These are phyloP conservation scores for Berghia stephanieae DNA, from an alignment of 1,140 invertebrate species.

Conservation along the genomic window DNA sequence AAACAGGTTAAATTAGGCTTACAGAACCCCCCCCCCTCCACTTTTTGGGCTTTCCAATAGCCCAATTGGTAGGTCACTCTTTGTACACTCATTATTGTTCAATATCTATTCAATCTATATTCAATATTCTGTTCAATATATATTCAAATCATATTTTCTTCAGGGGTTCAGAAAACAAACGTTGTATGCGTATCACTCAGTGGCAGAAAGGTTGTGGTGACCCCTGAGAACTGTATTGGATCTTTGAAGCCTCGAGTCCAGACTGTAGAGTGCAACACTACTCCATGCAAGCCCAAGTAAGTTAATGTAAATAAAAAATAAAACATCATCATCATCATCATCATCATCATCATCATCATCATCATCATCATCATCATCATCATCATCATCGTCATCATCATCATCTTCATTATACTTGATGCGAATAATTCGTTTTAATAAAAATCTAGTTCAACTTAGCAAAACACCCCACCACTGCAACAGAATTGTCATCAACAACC, in stretches of 20 bases:
- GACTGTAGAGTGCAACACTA: conserved; percentile 75
- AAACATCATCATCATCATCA: not conserved
- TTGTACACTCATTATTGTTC: too few species aligned
- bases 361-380: conserved; percentile 5
- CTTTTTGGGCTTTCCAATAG: not conserved
- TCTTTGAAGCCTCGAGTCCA: conserved; percentile 72
- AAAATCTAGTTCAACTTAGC: too few species aligned
- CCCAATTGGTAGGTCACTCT: not conserved
- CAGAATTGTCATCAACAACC: too few species aligned
- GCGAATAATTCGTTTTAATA: too few species aligned
- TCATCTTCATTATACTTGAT: not conserved
- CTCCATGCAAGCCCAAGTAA: conserved; percentile 72
- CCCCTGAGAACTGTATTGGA: conserved; percentile 74
- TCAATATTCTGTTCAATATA: not conserved
- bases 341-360: conserved; percentile 14
- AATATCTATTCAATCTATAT: not conserved
- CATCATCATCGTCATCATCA: not conserved
- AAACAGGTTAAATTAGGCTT: not conserved
- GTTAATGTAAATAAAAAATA: too few species aligned
- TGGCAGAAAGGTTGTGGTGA: conserved; percentile 69
- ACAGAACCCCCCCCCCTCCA: too few species aligned
- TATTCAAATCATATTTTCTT: conserved; percentile 12
- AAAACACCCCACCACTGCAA: too few species aligned
- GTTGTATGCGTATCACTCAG: conserved; percentile 73
- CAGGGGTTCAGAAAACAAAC: conserved; percentile 74